Percentiles rank a stretch among this genome's conserved stretches.
phyloP scores from a whole-genome alignment of 1,140 invertebrate genomes.

The Pachypsylla venusta region DNA sequence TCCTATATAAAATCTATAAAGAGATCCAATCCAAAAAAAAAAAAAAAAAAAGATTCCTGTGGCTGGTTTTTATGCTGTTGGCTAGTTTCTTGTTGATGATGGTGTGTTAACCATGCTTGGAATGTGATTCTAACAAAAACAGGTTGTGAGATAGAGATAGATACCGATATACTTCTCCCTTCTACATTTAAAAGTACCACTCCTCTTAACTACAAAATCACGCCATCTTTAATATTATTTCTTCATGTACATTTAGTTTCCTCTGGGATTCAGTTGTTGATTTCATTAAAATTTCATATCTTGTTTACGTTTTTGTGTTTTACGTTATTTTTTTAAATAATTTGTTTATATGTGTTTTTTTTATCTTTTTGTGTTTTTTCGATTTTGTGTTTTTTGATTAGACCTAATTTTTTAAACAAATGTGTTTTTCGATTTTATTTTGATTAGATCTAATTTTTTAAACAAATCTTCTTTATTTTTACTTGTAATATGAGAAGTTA shows the following conservation, averaged over 20 bases:
- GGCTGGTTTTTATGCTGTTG: neutral
- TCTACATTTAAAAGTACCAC: neutral
- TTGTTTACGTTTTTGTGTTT: neutral
- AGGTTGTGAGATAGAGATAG: neutral
- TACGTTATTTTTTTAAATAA: neutral
- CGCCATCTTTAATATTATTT: neutral
- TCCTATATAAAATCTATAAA: too few species aligned
- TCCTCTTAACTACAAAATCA: constrained; percentile 4
- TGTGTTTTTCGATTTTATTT: neutral
- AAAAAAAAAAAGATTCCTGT: too few species aligned
- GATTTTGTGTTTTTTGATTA: neutral
- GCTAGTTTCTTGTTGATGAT: neutral
- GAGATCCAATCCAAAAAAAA: too few species aligned
- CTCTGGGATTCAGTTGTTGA: neutral
- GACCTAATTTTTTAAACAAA: neutral
- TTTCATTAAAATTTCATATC: neutral
- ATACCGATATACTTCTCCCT: neutral
- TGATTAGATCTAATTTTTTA: neutral
- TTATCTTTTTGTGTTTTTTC: neutral
- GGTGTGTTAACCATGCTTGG: neutral
- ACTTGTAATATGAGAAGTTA: neutral
- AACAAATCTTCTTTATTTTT: neutral
- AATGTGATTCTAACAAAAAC: constrained; percentile 7
- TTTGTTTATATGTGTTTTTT: neutral
- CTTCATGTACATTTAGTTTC: neutral